phyloP scores from a whole-genome alignment of 2,797 vertebrate species.

The Cottoperca gobio region DNA sequence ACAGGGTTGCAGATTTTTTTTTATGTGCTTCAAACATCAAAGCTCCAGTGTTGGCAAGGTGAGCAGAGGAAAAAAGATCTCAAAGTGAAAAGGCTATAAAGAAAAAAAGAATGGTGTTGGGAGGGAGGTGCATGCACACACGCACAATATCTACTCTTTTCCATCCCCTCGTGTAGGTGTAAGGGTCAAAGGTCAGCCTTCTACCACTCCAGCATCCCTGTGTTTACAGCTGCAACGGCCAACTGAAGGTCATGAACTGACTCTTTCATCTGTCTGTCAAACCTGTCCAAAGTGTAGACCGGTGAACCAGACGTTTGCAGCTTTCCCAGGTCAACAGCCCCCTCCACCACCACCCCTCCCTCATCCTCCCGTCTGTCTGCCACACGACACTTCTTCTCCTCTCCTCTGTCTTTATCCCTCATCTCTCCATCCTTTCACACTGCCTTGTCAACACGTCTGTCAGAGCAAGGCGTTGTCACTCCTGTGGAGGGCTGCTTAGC shows the following conservation, averaged over 20 bases:
- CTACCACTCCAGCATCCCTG: not conserved
- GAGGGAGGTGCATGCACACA: slow-evolving; percentile 5
- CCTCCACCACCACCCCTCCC: slow-evolving; percentile 23
- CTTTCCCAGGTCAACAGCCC: slow-evolving; percentile 49
- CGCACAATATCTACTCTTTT: not conserved
- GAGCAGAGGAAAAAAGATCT: slow-evolving; percentile 19
- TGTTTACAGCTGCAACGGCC: slow-evolving; percentile 60
- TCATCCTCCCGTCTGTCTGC: slow-evolving; percentile 35
- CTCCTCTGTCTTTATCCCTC: slow-evolving; percentile 50
- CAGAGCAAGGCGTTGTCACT: slow-evolving; percentile 62
- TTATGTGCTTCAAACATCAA: slow-evolving; percentile 59
- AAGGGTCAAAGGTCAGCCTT: slow-evolving; percentile 59
- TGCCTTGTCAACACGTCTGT: slow-evolving; percentile 71
- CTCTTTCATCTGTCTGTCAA: slow-evolving; percentile 59
- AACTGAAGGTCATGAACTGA: slow-evolving; percentile 61
- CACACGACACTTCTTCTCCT: slow-evolving; percentile 49
- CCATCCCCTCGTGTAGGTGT: slow-evolving; percentile 2
- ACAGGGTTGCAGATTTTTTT: slow-evolving; percentile 20
- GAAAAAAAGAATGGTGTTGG: not conserved
- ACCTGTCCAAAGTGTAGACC: slow-evolving; percentile 34
- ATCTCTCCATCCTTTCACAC: slow-evolving; percentile 59
- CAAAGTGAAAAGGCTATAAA: slow-evolving; percentile 31
- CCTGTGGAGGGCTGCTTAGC: slow-evolving; percentile 57
- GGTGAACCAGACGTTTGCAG: slow-evolving; percentile 37
- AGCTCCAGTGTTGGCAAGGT: slow-evolving; percentile 47